Base-by-base conservation (phyloP, 53 echinoderm and acorn worm genomes). In the Pentamera pediparva region DNA sequence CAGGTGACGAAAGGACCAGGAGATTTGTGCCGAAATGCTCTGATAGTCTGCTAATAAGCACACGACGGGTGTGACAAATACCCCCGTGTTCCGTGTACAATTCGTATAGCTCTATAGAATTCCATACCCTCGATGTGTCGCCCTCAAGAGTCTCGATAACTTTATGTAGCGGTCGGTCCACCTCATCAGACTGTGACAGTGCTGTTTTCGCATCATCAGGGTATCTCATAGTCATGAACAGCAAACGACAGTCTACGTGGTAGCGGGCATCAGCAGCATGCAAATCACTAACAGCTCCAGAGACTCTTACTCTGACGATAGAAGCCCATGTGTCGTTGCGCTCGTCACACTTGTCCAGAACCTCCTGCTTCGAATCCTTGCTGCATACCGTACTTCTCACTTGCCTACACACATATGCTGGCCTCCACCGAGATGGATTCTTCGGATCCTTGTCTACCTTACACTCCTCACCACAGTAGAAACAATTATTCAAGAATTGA, bases 181-280 rank as follows among this genome's bases (percentile, higher is more conserved):
- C 31, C 6, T 77, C 62, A 27, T 15, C 39, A 6, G 27, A 33
- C 41, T 39, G 9, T 3, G 5, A 60, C 26, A 24, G 12, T 12
- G 4, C 8, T 27, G 0, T 29, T 38, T 9, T 29, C 39, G 22
- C 31, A 10, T 9, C 61, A 0, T 39, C 41, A 60, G 40, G 1
- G 24, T 3, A 0, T 28, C 21, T 59, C 10, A 0, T 12, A 4
- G 52, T 40, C 15, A 12, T 60, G 43, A 76, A 76, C 31, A 17
- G 59, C 12, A 11, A 6, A 26, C 79, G 79, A 37, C 83, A 83
- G 41, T 77, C 77, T 45, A 59, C 59, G 61, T 83, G 83, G 43
- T 83, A 83, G 4, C 83, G 67, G 10, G 77, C 77, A 65, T 82
- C 82, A 12, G 75, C 82, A 37, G 82, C 76, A 82, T 76, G 82